Conservation (phyloP, 2,113 vertebrate species). For the Morone saxatilis region DNA sequence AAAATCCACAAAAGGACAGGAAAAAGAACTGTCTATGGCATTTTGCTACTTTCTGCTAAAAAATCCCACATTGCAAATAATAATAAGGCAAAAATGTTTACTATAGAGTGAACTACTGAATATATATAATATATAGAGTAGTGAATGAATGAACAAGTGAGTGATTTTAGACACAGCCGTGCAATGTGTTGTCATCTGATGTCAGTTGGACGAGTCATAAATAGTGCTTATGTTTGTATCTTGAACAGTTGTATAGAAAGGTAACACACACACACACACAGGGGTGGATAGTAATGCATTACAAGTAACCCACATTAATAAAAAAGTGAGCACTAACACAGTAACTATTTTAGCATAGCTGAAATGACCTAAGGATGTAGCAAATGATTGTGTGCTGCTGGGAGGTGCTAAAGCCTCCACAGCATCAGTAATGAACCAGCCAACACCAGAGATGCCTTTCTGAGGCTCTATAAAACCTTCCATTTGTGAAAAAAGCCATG, state of each 20-base stretch:
- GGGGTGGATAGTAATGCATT: no score
- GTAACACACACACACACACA: no score
- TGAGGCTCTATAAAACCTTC: constrained; percentile 20
- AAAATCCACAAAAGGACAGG: background rate
- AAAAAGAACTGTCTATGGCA: background rate
- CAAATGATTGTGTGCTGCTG: constrained; percentile 12
- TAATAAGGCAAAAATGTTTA: background rate
- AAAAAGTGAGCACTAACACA: constrained; percentile 6
- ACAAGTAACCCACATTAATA: no score
- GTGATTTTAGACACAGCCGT: background rate
- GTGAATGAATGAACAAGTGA: background rate
- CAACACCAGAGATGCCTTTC: constrained; percentile 14
- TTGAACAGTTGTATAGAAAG: no score
- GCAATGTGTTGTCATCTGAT: background rate
- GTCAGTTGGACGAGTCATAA: background rate
- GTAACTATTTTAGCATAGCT: constrained; percentile 58
- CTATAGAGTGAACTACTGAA: background rate
- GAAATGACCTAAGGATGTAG: constrained; percentile 54
- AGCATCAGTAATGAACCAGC: constrained; percentile 61
- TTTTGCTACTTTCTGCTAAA: no score
- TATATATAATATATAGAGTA: background rate
- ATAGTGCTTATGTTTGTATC: no score
- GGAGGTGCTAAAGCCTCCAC: constrained; percentile 14
- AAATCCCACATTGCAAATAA: background rate
- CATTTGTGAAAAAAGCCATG: constrained; percentile 30